Base-by-base conservation (phyloP, 1,140 invertebrate species). In the Sitobion miscanthi region DNA sequence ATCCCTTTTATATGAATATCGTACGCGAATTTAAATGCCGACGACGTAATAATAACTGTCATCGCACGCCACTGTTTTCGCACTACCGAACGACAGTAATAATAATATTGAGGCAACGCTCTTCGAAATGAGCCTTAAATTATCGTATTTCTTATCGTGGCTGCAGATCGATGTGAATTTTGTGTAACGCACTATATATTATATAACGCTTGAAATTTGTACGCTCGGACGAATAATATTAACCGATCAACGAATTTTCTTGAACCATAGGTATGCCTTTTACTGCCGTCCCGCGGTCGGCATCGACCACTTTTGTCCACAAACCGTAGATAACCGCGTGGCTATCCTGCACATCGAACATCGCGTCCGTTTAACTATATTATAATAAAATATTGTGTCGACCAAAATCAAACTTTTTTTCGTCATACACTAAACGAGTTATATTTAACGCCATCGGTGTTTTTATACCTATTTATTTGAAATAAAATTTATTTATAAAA, bases 1-100 rank as follows among this genome's bases (percentile, higher is more conserved):
- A 69, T 62, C 52, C 88, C 54, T 54, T 38, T 89, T 54, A 54
- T 54, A 54, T 89, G 49, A 89, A 89, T 89, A 89, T 89, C 87
- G 49, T 54, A 38, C n/a, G 20, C 35, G 49, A 89, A 54, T 89
- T 89, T 54, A 47, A 89, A 89, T 89, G 87, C 47, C n/a, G 49
- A 52, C 30, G 38, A 54, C 49, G 87, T 52, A 54, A 20, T 88
- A 52, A 21, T 88, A 88, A 88, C 45, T 88, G 45, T 88, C n/a
- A 52, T 52, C 86, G 45, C 3, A 21, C 35, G 7, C 49, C 7
- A 25, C 38, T 45, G 83, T 45, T 45, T 23, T 85, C 42, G 77
- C 38, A 42, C 85, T 47, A 30, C 42, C 85, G 42, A 85, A 77
- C 35, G 77, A 38, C 35, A 83, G 0, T n/a, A 30, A 69, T n/a